Evolutionary conservation across 1,140 invertebrate species (phyloP).

Genomic region (Wasmannia auropunctata): DNA sequence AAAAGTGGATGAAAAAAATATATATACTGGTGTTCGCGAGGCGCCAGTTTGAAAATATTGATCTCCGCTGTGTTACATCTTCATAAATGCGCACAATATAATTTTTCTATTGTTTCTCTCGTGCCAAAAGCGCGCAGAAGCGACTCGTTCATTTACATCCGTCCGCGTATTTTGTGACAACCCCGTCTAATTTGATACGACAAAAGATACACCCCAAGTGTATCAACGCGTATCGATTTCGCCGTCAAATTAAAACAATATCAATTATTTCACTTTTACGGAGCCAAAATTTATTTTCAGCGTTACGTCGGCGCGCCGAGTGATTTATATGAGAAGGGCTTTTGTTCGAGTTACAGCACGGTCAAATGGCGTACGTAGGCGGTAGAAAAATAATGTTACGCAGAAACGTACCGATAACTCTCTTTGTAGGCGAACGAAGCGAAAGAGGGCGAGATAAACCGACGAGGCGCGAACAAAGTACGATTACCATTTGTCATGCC

Average conservation of each 20-base stretch:
- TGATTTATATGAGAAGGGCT: conserved; percentile 57
- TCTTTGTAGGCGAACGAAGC: conserved; percentile 40
- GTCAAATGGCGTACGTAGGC: conserved; percentile 67
- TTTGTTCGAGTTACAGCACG: background rate
- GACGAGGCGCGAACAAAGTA: conserved; percentile 65
- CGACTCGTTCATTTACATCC: background rate
- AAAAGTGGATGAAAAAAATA: background rate
- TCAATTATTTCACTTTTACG: conserved; percentile 29
- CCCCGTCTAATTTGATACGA: background rate
- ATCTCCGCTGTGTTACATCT: background rate
- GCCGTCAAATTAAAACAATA: conserved; percentile 29
- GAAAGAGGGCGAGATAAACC: conserved; percentile 62
- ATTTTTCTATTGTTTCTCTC: background rate
- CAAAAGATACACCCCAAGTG: background rate
- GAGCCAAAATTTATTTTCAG: conserved; percentile 35
- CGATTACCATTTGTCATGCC: conserved; percentile 73
- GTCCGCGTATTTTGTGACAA: background rate
- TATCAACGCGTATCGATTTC: background rate
- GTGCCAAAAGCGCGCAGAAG: background rate
- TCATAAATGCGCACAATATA: background rate
- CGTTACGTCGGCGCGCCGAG: conserved; percentile 15
- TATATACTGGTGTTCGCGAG: background rate
- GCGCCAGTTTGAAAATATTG: conserved; percentile 13
- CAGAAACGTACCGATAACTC: conserved; percentile 61
- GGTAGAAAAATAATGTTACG: conserved; percentile 67